Base-by-base conservation (phyloP, 2,888 invertebrate species). In the Drosophila macrospina region DNA sequence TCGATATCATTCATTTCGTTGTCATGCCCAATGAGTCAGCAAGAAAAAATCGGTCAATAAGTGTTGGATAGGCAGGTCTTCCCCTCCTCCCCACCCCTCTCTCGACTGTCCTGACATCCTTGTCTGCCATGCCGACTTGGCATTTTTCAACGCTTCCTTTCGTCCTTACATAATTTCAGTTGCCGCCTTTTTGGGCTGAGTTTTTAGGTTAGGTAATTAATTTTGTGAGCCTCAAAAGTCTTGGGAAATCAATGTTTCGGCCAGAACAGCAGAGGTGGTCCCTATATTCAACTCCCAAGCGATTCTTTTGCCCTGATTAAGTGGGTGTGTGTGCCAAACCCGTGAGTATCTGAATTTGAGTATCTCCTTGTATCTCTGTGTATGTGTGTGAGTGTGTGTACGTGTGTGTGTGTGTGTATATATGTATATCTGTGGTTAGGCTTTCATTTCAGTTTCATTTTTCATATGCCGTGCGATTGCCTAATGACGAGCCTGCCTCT, bases 181-280 rank as follows among this genome's bases (percentile, higher is more conserved):
- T 60, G 55, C 64, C 66, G 66, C 65, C 77, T 60, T 52, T 44
- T 44, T 65, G 69, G 64, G 51, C 74, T 60, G 55, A 69, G 69
- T 83, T 84, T 84, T 86, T 83, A 72, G 88, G 86, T 88, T 86
- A 79, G 85, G 88, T 85, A 85, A 85, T 85, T 85, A 85, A 85
- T 85, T 85, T 86, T 86, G 71, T 74, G 76, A 63, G 87, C 75
- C 74, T 70, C 61, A 62, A 77, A 88, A 84, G 88, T 88, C 85
- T 86, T 83, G 88, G 85, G 85, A 85, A 85, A 85, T 85, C 85
- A 85, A 86, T 88, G 88, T 85, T 85, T 74, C 57, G 65, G 71
- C 28, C 41, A 45, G 42, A 20, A 55, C 65, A 48, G 61, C 37
- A 41, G 32, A 13, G n/a, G 50, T 30, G 42, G 44, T 20, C 48